Percentiles rank a stretch among this genome's conserved stretches.
phyloP scores from a whole-genome alignment of 2,888 invertebrate species.

The Spilosoma lubricipeda region DNA sequence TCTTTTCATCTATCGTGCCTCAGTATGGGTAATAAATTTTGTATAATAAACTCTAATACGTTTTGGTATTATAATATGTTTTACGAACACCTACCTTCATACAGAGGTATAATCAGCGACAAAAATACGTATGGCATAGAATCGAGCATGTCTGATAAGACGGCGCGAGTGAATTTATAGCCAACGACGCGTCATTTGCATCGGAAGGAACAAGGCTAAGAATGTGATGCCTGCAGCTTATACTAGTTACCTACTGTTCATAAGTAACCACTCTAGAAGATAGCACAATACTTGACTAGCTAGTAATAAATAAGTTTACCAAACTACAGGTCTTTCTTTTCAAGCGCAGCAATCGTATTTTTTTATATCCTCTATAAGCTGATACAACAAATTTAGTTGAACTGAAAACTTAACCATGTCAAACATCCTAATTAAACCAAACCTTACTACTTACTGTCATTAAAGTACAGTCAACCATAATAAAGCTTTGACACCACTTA shows the following conservation, averaged over 20 bases:
- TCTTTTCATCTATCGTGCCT: background rate
- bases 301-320: background rate
- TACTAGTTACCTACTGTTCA: conserved; percentile 10
- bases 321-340: background rate
- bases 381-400: conserved; percentile 1
- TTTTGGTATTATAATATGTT: conserved; percentile 6
- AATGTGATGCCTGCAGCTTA: conserved; percentile 51
- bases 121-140: conserved; percentile 46
- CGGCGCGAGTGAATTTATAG: conserved; percentile 49
- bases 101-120: conserved; percentile 26
- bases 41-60: conserved; percentile 1
- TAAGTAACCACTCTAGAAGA: conserved; percentile 10
- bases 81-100: conserved; percentile 4
- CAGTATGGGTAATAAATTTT: background rate
- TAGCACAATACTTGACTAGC: conserved; percentile 4
- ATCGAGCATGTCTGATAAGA: conserved; percentile 52
- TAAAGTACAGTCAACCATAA: conserved; percentile 36
- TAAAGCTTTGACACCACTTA: conserved; percentile 33
- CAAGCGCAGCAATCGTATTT: background rate
- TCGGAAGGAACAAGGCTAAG: conserved; percentile 50
- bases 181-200: conserved; percentile 50
- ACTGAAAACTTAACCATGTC: background rate
- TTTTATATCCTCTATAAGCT: background rate
- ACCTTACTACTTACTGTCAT: conserved; percentile 11
- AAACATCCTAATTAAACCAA: conserved; percentile 6